phyloP scores from a whole-genome alignment of 2,888 invertebrate genomes.

The Steinernema carpocapsae region DNA sequence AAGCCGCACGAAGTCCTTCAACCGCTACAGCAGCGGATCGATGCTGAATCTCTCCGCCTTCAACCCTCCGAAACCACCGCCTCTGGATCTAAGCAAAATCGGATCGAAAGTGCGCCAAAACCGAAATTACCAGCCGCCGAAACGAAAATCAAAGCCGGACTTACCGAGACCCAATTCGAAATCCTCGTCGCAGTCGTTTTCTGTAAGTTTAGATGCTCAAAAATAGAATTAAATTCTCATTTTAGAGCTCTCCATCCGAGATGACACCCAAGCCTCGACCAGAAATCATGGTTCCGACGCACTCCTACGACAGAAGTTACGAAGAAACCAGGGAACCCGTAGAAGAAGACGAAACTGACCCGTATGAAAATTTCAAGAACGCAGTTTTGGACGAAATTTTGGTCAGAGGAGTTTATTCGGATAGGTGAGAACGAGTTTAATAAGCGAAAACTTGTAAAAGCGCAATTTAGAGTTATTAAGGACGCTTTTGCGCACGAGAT shows the following conservation, averaged over 20 bases:
- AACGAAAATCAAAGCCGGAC: not conserved
- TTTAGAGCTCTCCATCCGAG: constrained; percentile 7
- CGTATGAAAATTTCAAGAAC: constrained; percentile 20
- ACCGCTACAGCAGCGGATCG: constrained; percentile 21
- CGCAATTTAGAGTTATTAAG: not conserved
- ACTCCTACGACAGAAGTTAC: not conserved
- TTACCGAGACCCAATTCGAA: constrained; percentile 12
- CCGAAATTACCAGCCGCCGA: constrained; percentile 25
- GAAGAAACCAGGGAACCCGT: not conserved
- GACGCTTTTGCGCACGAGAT: constrained; percentile 30
- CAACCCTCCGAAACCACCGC: constrained; percentile 14
- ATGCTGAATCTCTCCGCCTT: constrained; percentile 18
- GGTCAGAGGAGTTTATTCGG: constrained; percentile 28
- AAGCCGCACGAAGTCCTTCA: constrained; percentile 13
- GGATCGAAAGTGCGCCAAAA: constrained; percentile 9
- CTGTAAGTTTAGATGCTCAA: not conserved
- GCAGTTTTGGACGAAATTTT: constrained; percentile 18
- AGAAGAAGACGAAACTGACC: not conserved
- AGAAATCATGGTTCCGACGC: not conserved
- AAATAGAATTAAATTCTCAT: not conserved
- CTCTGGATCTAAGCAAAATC: constrained; percentile 24
- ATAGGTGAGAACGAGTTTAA: not conserved
- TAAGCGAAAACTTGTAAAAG: not conserved
- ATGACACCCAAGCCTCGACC: not conserved
- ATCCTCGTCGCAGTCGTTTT: constrained; percentile 19